phyloP scores from a whole-genome alignment of 2,113 vertebrate genomes.

The Semnornis frantzii region DNA sequence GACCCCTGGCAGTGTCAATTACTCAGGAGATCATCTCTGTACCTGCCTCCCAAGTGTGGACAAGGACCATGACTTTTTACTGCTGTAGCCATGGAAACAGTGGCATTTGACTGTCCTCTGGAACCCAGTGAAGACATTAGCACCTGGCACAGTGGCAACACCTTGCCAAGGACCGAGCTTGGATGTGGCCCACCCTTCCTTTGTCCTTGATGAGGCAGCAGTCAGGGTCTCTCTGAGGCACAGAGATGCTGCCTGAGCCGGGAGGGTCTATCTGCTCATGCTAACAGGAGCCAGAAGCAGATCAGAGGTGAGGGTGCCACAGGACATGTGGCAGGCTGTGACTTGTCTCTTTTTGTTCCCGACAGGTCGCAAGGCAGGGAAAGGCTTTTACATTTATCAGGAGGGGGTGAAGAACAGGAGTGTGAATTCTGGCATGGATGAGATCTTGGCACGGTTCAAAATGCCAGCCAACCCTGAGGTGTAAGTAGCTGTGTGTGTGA shows the following conservation, averaged over 20 bases:
- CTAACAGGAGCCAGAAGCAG: neutral
- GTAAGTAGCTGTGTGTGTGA: constrained; percentile 74
- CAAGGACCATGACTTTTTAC: neutral
- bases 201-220: neutral
- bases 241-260: neutral
- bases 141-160: neutral
- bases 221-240: neutral
- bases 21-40: neutral
- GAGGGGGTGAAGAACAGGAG: constrained; percentile 83
- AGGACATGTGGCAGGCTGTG: neutral
- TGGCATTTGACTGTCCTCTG: neutral
- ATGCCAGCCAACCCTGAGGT: constrained; percentile 82
- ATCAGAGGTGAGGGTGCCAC: neutral
- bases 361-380: constrained; percentile 93
- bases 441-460: constrained; percentile 83
- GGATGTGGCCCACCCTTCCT: neutral
- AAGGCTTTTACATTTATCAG: constrained; percentile 92
- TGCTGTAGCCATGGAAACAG: neutral
- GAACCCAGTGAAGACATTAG: neutral
- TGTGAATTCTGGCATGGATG: constrained; percentile 84
- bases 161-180: neutral
- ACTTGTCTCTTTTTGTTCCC: neutral
- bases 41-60: neutral
- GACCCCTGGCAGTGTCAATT: neutral
- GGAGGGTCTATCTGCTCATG: neutral